These are phyloP conservation scores for Sarcophaga rosellei DNA, from an alignment of 2,888 invertebrate genomes.

Conservation along the genomic window DNA sequence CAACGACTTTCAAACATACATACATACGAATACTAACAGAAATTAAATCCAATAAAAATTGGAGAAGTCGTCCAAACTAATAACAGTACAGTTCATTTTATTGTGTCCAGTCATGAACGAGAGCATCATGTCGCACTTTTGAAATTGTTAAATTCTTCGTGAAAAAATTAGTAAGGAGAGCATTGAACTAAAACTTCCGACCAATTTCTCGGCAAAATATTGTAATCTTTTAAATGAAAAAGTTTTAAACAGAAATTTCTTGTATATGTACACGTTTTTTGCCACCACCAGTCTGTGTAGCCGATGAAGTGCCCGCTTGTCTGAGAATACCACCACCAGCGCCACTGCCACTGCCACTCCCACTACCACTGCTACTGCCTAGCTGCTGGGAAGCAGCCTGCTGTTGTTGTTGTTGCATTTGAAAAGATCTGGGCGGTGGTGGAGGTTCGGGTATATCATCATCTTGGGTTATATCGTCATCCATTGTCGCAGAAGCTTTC, in stretches of 20 bases:
- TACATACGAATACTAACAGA: no score
- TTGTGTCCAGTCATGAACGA: no score
- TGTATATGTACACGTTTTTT: constrained; percentile 96
- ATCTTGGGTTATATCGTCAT: constrained; percentile 82
- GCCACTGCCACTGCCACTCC: constrained; percentile 51
- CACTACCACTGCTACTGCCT: constrained; percentile 15
- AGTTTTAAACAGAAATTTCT: constrained; percentile 91
- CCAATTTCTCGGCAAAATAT: no score
- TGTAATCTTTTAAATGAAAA: background rate
- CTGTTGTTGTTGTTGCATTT: constrained; percentile 76
- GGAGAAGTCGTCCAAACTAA: no score
- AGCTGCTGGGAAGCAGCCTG: constrained; percentile 56
- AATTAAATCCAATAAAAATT: no score
- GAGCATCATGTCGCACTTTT: no score
- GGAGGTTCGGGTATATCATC: constrained; percentile 85
- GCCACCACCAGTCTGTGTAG: constrained; percentile 84
- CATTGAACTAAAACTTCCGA: no score
- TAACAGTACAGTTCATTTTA: no score
- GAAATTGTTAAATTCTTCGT: no score
- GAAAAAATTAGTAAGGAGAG: no score
- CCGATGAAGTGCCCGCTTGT: constrained; percentile 82
- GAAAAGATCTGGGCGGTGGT: constrained; percentile 81
- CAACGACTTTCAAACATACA: no score
- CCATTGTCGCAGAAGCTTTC: constrained; percentile 72
- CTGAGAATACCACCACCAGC: constrained; percentile 84